phyloP scores from a whole-genome alignment of 2,888 invertebrate species.

The Girardia tigrina region DNA sequence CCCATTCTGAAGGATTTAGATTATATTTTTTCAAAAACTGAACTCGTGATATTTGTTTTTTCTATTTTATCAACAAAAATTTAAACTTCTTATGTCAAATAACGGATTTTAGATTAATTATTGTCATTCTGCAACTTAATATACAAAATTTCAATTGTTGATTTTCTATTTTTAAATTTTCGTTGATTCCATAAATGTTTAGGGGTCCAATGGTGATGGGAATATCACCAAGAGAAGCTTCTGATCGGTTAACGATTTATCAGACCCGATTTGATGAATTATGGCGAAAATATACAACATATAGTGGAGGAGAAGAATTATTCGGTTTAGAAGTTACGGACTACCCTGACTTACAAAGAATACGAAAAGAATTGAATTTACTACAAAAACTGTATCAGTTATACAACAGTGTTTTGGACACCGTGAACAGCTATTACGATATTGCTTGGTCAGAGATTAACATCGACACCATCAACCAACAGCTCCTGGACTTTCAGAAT shows the following conservation, averaged over 20 bases:
- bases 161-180: not conserved
- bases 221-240: constrained; percentile 76
- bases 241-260: constrained; percentile 68
- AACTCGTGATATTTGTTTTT: not conserved
- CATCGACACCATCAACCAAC: constrained; percentile 89
- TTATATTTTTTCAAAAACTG: not conserved
- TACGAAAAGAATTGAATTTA: constrained; percentile 79
- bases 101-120: not conserved
- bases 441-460: constrained; percentile 90
- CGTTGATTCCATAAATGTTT: not conserved
- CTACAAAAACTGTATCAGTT: constrained; percentile 83
- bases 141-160: not conserved
- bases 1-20: no score
- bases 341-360: constrained; percentile 79
- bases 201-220: constrained; percentile 83
- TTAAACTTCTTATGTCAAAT: not conserved
- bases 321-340: constrained; percentile 81
- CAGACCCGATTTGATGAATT: constrained; percentile 76
- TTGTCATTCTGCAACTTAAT: not conserved
- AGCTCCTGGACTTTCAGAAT: constrained; percentile 90
- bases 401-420: constrained; percentile 86
- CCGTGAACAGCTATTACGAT: constrained; percentile 87
- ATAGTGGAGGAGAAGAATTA: constrained; percentile 82
- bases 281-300: constrained; percentile 81
- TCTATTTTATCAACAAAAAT: not conserved